These are phyloP conservation scores for Cossypha heuglini DNA, from an alignment of 2,797 vertebrate genomes.

Conservation along the genomic window DNA sequence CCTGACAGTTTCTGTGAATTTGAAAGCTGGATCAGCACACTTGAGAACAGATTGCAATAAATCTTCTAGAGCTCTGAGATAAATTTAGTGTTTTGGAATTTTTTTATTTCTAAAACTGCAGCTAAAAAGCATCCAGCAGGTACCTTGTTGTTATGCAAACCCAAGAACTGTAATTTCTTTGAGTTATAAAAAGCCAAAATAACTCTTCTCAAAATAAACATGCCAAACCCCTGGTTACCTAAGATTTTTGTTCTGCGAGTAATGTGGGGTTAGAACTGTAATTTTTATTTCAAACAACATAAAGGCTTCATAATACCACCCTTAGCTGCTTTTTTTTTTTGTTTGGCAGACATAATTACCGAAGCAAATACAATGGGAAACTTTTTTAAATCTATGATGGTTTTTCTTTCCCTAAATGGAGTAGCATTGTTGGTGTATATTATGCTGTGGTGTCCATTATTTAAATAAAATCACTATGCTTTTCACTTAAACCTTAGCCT, in stretches of 20 bases:
- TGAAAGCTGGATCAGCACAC: slow-evolving; percentile 12
- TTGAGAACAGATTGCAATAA: slow-evolving; percentile 39
- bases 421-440: not conserved
- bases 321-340: not conserved
- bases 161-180: not conserved
- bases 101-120: slow-evolving; percentile 14
- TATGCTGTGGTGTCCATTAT: not conserved
- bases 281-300: not conserved
- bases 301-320: not conserved
- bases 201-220: not conserved
- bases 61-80: not conserved
- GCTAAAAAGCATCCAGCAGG: slow-evolving; percentile 7
- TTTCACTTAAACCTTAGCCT: not conserved
- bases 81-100: not conserved
- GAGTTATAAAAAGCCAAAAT: not conserved
- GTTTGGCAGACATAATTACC: not conserved
- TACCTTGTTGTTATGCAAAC: slow-evolving; percentile 27
- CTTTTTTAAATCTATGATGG: accelerated
- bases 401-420: not conserved
- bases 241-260: not conserved
- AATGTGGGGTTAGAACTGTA: not conserved
- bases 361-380: not conserved
- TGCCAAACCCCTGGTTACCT: not conserved
- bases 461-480: not conserved
- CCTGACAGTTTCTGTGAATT: not conserved